Evolutionary conservation across 1,140 invertebrate species (phyloP), one percentile per base, ranked within the genome.

Genomic region (Popillia japonica): DNA sequence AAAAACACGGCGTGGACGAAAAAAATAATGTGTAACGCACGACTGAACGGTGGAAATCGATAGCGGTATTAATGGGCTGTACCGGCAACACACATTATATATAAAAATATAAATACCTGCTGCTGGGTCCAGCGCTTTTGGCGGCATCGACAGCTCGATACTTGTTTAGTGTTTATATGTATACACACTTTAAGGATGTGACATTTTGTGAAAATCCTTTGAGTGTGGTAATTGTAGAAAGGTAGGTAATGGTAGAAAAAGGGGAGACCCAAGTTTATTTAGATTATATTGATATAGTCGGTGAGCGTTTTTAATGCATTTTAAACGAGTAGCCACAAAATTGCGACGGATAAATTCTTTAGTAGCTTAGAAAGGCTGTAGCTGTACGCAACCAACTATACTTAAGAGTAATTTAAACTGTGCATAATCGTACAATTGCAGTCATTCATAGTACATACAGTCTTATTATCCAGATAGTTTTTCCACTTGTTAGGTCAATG

Each of bases 21-120:
- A 55, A 55, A 55, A 55, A 55, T 55, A 55, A 55, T 55, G 48
- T 55, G 48, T 55, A 55, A 55, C 48, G 48, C 48, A 17, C 48
- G 48, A 55, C 48, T 55, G 48, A 55, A 55, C 48, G 48, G 17
- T 55, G 17, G 17, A 55, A 55, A 55, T 55, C 48, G 48, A 55
- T 55, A 55, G 14, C 48, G 14, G 48, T 55, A 55, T 55, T 55
- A 55, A 55, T 55, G 48, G 48, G 48, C 17, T 55, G 27, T 34
- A 17, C n/a, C 48, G 48, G 48, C 48, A 55, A 55, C 48, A 55
- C 17, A n/a, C 4, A n/a, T 17, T 17, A 55, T 55, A 17, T 55
- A 55, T 55, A 55, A 55, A 55, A 55, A 17, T 55, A 55, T 14
- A 55, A 55, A 55, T 55, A 55, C 14, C 48, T 55, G 48, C 48